phyloP scores from a whole-genome alignment of 2,113 vertebrate species.

The Rhynchomys soricoides region DNA sequence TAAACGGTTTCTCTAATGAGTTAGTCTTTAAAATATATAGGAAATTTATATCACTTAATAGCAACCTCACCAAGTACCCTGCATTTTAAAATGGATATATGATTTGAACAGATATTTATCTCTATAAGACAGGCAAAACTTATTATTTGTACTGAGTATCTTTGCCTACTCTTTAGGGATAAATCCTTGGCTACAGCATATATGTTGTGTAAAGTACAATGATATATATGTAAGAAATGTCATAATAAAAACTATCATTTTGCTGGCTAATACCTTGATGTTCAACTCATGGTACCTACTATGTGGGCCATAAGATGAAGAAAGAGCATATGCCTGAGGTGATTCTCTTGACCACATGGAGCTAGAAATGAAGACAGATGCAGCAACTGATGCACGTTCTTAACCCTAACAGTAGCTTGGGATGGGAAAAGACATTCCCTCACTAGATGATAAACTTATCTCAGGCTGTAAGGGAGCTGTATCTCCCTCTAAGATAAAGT shows the following conservation, averaged over 20 bases:
- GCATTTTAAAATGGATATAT: background rate
- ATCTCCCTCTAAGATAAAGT: background rate
- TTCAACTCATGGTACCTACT: background rate
- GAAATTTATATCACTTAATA: background rate
- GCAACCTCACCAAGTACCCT: background rate
- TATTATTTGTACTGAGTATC: background rate
- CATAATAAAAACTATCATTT: background rate
- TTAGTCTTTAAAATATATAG: background rate
- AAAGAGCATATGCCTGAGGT: background rate
- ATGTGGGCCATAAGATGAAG: background rate
- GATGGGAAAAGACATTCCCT: background rate
- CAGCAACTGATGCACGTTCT: fast-evolving
- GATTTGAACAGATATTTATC: background rate
- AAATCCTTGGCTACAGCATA: background rate
- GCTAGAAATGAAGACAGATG: background rate
- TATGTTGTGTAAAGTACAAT: background rate
- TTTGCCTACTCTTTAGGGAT: background rate
- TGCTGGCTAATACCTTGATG: background rate
- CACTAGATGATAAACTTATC: background rate
- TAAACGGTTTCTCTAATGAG: background rate
- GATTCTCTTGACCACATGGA: background rate
- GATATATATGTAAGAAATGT: background rate
- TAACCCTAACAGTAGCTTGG: background rate
- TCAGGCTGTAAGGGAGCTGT: background rate
- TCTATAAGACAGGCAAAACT: background rate